Percentiles rank a stretch among this genome's conserved stretches.
phyloP scores from a whole-genome alignment of 2,113 vertebrate genomes.

The Okapia johnstoni region DNA sequence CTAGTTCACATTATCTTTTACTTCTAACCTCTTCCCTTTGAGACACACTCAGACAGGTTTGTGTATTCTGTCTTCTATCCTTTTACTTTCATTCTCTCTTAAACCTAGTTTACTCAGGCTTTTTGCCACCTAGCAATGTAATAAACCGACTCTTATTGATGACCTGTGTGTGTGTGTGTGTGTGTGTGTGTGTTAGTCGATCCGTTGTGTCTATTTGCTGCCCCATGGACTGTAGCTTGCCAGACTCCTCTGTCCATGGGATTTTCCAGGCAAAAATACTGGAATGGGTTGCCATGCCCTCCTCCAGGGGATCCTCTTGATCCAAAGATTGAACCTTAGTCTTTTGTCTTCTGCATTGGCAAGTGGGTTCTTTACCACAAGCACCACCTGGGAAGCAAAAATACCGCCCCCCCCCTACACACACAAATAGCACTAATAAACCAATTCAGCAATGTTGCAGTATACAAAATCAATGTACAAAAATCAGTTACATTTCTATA shows the following conservation, averaged over 20 bases:
- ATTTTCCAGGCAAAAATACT: not conserved
- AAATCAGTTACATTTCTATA: not conserved
- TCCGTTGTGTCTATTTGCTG: not conserved
- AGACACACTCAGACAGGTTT: not conserved
- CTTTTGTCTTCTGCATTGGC: not conserved
- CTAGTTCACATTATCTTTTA: not conserved
- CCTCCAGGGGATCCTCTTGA: not conserved
- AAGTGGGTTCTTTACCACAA: not conserved
- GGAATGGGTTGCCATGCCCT: not conserved
- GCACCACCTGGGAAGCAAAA: not conserved
- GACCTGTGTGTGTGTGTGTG: not conserved
- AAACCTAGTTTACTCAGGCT: not conserved
- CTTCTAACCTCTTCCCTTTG: not conserved
- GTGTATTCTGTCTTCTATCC: not conserved
- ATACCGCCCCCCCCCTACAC: accelerated
- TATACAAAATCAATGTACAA: not conserved
- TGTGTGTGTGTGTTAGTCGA: not conserved
- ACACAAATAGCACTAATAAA: not conserved
- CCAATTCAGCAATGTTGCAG: not conserved
- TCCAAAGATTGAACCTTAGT: not conserved
- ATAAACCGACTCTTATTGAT: not conserved
- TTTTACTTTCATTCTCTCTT: not conserved
- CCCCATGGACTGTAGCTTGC: no score
- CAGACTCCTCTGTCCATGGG: not conserved
- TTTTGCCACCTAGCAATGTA: not conserved